Evolutionary conservation across 2,113 vertebrate species (phyloP).

Genomic region (Brienomyrus brachyistius): DNA sequence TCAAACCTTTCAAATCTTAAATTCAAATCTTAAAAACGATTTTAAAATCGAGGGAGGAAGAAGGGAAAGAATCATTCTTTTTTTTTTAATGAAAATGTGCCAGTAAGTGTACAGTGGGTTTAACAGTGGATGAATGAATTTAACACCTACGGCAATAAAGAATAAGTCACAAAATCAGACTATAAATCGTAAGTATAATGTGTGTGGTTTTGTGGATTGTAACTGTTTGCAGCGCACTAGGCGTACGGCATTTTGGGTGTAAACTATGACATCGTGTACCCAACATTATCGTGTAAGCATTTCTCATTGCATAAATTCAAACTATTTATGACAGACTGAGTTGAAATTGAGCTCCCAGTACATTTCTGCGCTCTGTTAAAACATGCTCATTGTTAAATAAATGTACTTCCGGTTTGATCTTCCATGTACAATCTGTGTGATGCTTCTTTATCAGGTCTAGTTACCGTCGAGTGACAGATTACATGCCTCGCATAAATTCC

Average conservation of each 20-base stretch:
- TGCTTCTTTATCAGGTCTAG: not conserved
- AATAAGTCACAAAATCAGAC: not conserved
- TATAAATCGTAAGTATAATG: slow-evolving; percentile 5
- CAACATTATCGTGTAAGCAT: not conserved
- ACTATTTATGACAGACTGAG: slow-evolving; percentile 10
- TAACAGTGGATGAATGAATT: slow-evolving; percentile 1
- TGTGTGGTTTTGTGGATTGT: slow-evolving; percentile 5
- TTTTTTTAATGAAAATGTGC: not conserved
- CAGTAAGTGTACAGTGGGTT: not conserved
- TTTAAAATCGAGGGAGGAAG: not conserved
- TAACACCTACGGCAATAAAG: not conserved
- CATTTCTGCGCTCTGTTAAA: not conserved
- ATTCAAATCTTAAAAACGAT: not conserved
- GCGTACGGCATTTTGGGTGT: not conserved
- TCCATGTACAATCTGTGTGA: not conserved
- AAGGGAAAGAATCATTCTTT: not conserved
- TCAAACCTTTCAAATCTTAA: not conserved
- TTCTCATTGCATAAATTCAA: not conserved
- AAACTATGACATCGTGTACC: not conserved
- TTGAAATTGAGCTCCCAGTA: slow-evolving; percentile 24
- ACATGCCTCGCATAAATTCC: not conserved
- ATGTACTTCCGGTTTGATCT: not conserved
- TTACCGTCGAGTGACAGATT: not conserved
- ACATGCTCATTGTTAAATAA: not conserved
- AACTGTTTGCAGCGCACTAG: not conserved